A percentile compares a stretch with the other conserved stretches of the same genome.
Conservation (phyloP, 2,888 invertebrate genomes). For the Agrochola lychnidis region DNA sequence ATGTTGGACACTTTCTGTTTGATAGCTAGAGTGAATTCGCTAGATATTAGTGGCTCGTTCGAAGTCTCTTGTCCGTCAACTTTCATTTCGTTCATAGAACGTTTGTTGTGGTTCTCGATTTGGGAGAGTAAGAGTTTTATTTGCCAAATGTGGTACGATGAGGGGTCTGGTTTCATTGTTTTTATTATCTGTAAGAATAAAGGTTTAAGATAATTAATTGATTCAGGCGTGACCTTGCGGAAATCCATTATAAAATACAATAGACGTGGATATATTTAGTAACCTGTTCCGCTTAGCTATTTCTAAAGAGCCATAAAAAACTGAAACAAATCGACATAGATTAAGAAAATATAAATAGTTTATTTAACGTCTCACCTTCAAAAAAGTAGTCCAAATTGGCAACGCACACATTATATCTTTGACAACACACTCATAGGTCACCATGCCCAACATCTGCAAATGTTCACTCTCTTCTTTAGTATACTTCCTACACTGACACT, state of each 20-base stretch:
- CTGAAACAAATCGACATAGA: no score
- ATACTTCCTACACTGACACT: conserved; percentile 79
- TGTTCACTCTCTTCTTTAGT: conserved; percentile 87
- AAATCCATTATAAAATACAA: no score
- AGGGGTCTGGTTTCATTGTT: conserved; percentile 88
- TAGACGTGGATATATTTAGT: no score
- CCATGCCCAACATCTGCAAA: conserved; percentile 91
- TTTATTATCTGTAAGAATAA: conserved; percentile 88
- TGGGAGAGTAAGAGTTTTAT: conserved; percentile 93
- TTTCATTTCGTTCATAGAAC: conserved; percentile 75
- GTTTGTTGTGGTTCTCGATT: conserved; percentile 81
- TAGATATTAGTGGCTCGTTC: conserved; percentile 88
- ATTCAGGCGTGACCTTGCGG: no score
- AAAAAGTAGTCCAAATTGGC: conserved; percentile 93
- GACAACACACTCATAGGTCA: conserved; percentile 95
- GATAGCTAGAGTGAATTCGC: conserved; percentile 91
- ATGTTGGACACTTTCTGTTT: conserved; percentile 89
- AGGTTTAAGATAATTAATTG: no score
- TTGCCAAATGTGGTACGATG: conserved; percentile 93
- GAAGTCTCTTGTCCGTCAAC: conserved; percentile 77
- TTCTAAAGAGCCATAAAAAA: no score
- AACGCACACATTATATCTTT: conserved; percentile 94
- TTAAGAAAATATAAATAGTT: no score
- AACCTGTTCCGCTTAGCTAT: no score
- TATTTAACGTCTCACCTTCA: conserved; percentile 90